These are phyloP conservation scores for Siniperca knerii DNA, from an alignment of 2,113 vertebrate genomes.

Conservation along the genomic window DNA sequence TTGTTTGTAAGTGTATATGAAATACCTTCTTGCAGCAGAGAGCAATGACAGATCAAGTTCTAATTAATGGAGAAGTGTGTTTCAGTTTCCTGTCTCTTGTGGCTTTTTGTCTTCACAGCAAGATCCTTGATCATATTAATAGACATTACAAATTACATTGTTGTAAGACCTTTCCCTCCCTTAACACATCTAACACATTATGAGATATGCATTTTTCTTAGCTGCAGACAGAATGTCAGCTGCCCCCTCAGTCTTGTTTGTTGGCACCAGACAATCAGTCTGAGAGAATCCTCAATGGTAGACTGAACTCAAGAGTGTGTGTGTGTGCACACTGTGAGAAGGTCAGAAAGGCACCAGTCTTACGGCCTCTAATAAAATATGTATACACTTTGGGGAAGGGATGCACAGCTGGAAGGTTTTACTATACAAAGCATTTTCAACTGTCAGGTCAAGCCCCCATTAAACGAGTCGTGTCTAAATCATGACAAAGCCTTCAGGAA, in stretches of 20 bases:
- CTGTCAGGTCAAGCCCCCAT: background rate
- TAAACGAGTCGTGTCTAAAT: background rate
- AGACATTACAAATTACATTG: background rate
- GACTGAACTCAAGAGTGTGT: conserved; percentile 12
- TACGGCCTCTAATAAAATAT: conserved; percentile 63
- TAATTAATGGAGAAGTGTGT: background rate
- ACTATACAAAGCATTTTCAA: background rate
- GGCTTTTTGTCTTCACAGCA: background rate
- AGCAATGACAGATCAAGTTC: background rate
- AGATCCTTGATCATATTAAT: background rate
- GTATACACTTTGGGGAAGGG: conserved; percentile 29
- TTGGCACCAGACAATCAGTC: conserved; percentile 37
- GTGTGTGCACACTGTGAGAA: background rate
- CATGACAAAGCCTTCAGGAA: background rate
- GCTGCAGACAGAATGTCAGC: conserved; percentile 24
- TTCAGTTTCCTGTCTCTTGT: background rate
- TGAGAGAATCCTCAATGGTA: conserved; percentile 15
- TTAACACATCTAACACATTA: background rate
- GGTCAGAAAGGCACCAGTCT: conserved; percentile 58
- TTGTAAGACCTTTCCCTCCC: background rate
- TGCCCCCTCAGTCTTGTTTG: conserved; percentile 3
- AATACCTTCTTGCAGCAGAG: background rate
- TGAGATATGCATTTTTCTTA: background rate
- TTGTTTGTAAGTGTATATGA: background rate
- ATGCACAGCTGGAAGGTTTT: conserved; percentile 30